Conservation (phyloP, 2,113 vertebrate genomes). For the Myocastor coypus region DNA sequence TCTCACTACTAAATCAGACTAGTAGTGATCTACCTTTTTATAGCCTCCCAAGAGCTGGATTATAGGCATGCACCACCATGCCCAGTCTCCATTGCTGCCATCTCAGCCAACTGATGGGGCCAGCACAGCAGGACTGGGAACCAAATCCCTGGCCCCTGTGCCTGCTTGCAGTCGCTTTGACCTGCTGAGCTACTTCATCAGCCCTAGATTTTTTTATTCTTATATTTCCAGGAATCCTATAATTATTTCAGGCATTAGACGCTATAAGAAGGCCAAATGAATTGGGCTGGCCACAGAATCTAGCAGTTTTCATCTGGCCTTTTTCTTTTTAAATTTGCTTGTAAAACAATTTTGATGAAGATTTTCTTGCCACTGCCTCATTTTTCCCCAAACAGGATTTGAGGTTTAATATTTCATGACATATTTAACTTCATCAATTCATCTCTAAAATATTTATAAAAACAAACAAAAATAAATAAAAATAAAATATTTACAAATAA, state of each 20-base stretch:
- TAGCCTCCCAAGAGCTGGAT: no score
- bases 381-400: not conserved
- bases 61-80: no score
- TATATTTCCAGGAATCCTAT: not conserved
- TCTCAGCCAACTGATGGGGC: no score
- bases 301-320: not conserved
- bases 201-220: no score
- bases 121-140: no score
- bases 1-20: no score
- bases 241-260: not conserved
- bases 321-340: not conserved
- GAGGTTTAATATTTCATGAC: not conserved
- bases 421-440: conserved; percentile 1
- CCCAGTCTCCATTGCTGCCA: no score
- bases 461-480: no score
- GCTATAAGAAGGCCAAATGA: not conserved
- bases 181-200: no score
- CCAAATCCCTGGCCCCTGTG: no score
- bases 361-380: not conserved
- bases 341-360: not conserved
- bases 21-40: no score
- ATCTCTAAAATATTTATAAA: conserved; percentile 16
- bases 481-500: not conserved
- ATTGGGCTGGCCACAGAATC: not conserved
- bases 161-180: no score